phyloP scores from a whole-genome alignment of 2,888 invertebrate species.

The Nomada ruficornis region DNA sequence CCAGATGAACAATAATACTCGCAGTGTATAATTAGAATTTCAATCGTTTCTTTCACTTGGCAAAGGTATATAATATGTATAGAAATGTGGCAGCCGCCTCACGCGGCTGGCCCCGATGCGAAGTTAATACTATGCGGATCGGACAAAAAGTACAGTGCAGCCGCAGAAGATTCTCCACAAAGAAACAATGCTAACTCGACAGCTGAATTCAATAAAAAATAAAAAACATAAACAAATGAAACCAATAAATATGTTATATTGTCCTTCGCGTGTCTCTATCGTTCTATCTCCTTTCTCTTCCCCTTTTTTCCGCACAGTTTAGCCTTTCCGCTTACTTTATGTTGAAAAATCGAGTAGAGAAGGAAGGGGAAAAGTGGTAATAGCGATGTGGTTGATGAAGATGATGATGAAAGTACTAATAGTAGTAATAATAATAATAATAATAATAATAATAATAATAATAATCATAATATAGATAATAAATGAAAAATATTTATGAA shows the following conservation, averaged over 20 bases:
- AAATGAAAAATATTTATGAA: slow-evolving; percentile 45
- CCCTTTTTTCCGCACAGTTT: slow-evolving; percentile 2
- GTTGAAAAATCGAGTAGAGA: slow-evolving; percentile 13
- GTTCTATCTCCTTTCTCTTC: slow-evolving; percentile 11
- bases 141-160: background rate
- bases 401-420: background rate
- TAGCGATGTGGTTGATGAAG: background rate
- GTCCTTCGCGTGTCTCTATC: slow-evolving; percentile 1
- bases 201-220: background rate
- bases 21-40: too few relatives aligned
- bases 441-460: too few relatives aligned
- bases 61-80: too few relatives aligned
- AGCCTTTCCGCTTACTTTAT: background rate
- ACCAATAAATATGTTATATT: slow-evolving; percentile 8
- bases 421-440: too few relatives aligned
- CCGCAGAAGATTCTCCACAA: slow-evolving; percentile 29
- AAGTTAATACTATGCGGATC: background rate
- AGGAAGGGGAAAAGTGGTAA: background rate
- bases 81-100: too few relatives aligned
- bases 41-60: too few relatives aligned
- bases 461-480: background rate
- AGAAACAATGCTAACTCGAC: slow-evolving; percentile 14
- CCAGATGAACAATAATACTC: too few relatives aligned
- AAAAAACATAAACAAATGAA: background rate
- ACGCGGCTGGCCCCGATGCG: too few relatives aligned